Conservation (phyloP, 1,140 invertebrate genomes). For the Drosophila subobscura region DNA sequence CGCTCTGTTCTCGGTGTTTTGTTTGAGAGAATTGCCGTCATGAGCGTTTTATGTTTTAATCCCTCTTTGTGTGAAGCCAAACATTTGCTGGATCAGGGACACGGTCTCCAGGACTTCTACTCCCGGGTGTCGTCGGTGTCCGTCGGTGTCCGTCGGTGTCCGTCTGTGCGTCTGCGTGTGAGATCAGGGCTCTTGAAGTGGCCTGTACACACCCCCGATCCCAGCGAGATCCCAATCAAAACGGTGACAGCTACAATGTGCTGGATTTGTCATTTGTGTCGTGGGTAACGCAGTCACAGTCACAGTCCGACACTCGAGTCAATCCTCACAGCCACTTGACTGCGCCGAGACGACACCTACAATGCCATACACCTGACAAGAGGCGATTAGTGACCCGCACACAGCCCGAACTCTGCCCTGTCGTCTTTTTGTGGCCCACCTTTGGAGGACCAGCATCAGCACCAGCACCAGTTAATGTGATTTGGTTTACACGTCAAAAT, state of each 20-base stretch:
- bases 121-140: too few species aligned
- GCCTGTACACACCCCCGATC: constrained; percentile 51
- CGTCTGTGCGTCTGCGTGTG: constrained; percentile 17
- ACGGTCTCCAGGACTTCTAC: not conserved
- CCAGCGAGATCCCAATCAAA: not conserved
- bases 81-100: constrained; percentile 57
- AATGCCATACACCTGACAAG: constrained; percentile 13
- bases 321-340: constrained; percentile 31
- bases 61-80: constrained; percentile 70
- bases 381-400: constrained; percentile 10
- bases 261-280: constrained; percentile 18
- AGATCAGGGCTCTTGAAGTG: constrained; percentile 36
- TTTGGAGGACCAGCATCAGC: not conserved
- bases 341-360: constrained; percentile 13
- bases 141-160: too few species aligned
- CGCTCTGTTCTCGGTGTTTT: not conserved
- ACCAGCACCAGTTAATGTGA: constrained; percentile 45
- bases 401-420: too few species aligned
- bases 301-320: constrained; percentile 10
- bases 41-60: constrained; percentile 71
- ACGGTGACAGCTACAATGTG: too few species aligned
- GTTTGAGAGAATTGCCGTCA: constrained; percentile 51
- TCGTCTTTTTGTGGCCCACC: not conserved
- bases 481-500: constrained; percentile 57
- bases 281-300: not conserved